phyloP scores from a whole-genome alignment of 1,140 invertebrate species.

The Nixonia krombeini region DNA sequence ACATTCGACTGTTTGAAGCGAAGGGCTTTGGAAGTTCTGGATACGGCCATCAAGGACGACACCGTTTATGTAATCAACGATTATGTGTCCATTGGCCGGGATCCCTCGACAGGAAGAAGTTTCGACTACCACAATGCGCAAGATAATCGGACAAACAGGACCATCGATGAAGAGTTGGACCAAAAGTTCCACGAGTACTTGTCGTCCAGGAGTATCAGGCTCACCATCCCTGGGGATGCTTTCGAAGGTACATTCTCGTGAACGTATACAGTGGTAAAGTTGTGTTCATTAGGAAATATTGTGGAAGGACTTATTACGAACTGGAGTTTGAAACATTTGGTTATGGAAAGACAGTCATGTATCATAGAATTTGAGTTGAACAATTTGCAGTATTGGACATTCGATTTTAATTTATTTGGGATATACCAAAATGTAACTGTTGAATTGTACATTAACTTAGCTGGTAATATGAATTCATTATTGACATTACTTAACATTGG shows the following conservation, averaged over 20 bases:
- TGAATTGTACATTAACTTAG: too few species aligned
- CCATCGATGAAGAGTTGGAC: constrained; percentile 62
- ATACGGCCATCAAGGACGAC: constrained; percentile 73
- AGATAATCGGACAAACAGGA: constrained; percentile 53
- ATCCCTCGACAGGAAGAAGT: constrained; percentile 41
- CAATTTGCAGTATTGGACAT: too few species aligned
- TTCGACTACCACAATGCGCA: constrained; percentile 6
- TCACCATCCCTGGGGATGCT: constrained; percentile 67
- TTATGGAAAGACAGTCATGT: too few species aligned
- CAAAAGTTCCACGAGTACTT: constrained; percentile 65
- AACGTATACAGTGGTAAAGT: too few species aligned
- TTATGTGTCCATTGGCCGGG: constrained; percentile 72
- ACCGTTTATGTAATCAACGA: constrained; percentile 74
- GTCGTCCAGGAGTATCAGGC: constrained; percentile 62
- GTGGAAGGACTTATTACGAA: too few species aligned
- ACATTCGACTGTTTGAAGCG: constrained; percentile 73
- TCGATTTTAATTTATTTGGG: too few species aligned
- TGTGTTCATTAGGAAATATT: too few species aligned
- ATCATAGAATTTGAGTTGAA: too few species aligned
- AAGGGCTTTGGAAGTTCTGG: constrained; percentile 71
- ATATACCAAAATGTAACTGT: too few species aligned
- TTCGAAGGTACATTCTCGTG: constrained; percentile 60
- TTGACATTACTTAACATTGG: too few species aligned
- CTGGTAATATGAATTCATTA: too few species aligned
- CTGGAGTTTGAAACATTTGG: too few species aligned